Percentiles rank a stretch among this genome's conserved stretches.
These are phyloP conservation scores for Leucoma salicis DNA, from an alignment of 2,888 invertebrate species.

Conservation along the genomic window DNA sequence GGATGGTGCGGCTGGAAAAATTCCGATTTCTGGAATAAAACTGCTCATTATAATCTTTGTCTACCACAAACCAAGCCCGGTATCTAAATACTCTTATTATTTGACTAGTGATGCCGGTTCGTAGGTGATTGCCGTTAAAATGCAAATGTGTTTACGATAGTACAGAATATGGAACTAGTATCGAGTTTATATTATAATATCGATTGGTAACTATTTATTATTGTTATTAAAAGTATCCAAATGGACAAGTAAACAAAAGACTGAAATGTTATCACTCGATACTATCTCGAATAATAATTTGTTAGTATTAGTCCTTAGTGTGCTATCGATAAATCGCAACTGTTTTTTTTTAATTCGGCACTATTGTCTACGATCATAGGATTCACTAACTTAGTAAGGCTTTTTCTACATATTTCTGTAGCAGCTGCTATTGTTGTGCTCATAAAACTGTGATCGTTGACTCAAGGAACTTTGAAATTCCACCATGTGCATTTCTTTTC, in stretches of 20 bases:
- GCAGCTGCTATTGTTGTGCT: not conserved
- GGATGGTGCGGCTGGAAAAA: conserved; percentile 99
- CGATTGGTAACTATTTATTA: not conserved
- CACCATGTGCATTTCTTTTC: not conserved
- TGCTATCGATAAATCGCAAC: not conserved
- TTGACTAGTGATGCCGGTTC: not conserved
- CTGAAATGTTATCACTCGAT: not conserved
- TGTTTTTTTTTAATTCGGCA: not conserved
- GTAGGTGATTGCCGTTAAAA: not conserved
- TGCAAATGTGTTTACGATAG: not conserved
- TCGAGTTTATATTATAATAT: not conserved
- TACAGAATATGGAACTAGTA: not conserved
- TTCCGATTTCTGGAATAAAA: conserved; percentile 96
- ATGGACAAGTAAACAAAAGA: not conserved
- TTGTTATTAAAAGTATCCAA: not conserved
- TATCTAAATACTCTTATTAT: conserved; percentile 42
- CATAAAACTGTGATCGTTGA: not conserved
- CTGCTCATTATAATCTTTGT: conserved; percentile 98
- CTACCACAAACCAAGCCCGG: conserved; percentile 86
- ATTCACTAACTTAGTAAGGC: no score
- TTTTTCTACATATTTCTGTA: no score
- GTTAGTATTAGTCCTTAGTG: not conserved
- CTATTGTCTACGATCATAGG: no score
- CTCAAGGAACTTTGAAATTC: not conserved
- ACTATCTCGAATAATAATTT: no score